Conservation (phyloP, 37 sponge, comb jelly and placozoan species). For the Chondrilla cf. caribensis region DNA sequence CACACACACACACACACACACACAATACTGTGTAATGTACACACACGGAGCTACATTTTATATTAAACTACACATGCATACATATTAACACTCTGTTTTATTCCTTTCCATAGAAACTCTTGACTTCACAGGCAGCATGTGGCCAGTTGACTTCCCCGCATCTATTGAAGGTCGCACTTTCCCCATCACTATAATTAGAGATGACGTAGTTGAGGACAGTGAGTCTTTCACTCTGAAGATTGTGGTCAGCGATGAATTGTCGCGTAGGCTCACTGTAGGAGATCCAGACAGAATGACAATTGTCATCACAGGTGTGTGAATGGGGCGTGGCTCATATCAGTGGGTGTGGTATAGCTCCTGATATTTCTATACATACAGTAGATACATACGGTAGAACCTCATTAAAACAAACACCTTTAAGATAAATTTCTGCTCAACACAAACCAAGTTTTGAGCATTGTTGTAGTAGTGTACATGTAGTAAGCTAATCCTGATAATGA, state of each 20-base stretch:
- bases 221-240: constrained; percentile 7
- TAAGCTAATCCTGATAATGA: too few species aligned
- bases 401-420: too few species aligned
- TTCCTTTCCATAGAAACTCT: not conserved
- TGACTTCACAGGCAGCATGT: constrained; percentile 23
- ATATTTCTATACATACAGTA: too few species aligned
- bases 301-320: not conserved
- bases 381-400: too few species aligned
- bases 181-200: not conserved
- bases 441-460: too few species aligned
- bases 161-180: not conserved
- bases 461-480: too few species aligned
- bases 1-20: too few species aligned
- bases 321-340: too few species aligned
- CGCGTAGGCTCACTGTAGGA: not conserved
- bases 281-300: not conserved
- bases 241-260: not conserved
- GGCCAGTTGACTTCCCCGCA: not conserved
- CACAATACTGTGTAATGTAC: too few species aligned
- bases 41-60: too few species aligned
- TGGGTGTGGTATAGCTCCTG: too few species aligned
- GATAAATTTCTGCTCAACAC: too few species aligned
- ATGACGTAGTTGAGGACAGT: not conserved
- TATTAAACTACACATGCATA: not conserved
- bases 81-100: not conserved